Base-by-base conservation (phyloP, 2,797 vertebrate species). In the Anguilla marmorata region DNA sequence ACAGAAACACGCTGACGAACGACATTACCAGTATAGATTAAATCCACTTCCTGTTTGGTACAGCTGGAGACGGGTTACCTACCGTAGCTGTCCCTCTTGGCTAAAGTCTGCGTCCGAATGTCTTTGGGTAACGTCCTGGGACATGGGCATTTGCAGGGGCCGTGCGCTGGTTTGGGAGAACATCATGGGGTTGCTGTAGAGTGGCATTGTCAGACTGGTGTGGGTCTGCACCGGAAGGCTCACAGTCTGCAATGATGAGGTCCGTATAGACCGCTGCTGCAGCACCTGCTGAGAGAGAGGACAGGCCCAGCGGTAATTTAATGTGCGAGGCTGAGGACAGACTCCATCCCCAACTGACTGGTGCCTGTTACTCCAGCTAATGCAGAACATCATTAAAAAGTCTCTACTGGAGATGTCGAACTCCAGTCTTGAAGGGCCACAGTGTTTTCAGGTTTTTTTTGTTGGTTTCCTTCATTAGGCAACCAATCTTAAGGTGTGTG, bases 61-160 rank as follows among this genome's bases (percentile, higher is more conserved):
- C 21, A 24, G n/a, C 33, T 7, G 30, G 52, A 33, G 8, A 12
- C 1, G 27, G 9, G 1, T 14, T 19, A 84, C 89, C 86, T 93
- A 99, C 98, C 96, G 95, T 92, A 96, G 93, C 86, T 95, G 97
- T 92, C 94, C 96, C 0, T 97, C 96, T 90, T 95, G 95, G 89
- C 48, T 95, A 90, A 94, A 96, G 87, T 96, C 94, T 19, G 87
- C 27, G 14, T 94, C 90, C 0, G 92, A 88, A 6, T 96, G 94
- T 95, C 96, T 96, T 90, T 97, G 97, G 0, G 94, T 94, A 87
- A 94, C 37, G 0, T 97, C 96, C 8, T 90, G 0, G 0, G 92
- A 83, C 86, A 89, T 16, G 50, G 90, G 91, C 0, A 91, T 85
- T 54, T 94, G 92, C 91, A 93, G 92, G 3, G 94, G 27, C 69